These are phyloP conservation scores for Lathamus discolor DNA, from an alignment of 2,113 vertebrate species.

Conservation along the genomic window DNA sequence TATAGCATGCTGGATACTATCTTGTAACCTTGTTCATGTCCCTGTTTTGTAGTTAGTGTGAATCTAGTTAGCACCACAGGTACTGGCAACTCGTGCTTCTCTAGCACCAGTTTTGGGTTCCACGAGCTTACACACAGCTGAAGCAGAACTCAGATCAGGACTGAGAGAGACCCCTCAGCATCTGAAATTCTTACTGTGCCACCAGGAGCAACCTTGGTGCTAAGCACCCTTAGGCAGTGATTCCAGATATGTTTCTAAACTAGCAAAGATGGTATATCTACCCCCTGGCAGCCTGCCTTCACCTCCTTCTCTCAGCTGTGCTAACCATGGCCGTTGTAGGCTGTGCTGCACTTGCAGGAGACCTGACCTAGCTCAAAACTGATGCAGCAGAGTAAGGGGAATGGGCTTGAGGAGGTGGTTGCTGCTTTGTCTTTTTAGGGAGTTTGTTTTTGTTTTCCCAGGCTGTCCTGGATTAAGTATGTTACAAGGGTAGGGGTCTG, in stretches of 20 bases:
- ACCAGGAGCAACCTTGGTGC: neutral
- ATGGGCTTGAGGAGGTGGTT: rapidly evolving
- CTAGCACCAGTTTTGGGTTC: neutral
- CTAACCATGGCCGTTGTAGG: neutral
- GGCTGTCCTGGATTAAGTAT: neutral
- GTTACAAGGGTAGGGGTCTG: neutral
- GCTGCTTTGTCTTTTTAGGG: neutral
- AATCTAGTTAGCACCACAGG: neutral
- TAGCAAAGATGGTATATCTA: neutral
- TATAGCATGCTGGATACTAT: rapidly evolving
- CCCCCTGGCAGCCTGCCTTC: neutral
- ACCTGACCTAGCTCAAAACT: neutral
- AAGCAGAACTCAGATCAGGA: neutral
- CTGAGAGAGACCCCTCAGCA: neutral
- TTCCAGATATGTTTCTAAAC: neutral
- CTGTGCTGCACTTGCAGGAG: neutral
- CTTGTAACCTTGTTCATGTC: rapidly evolving
- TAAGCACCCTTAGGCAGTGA: neutral
- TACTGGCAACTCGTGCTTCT: neutral
- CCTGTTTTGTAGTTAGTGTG: neutral
- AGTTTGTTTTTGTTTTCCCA: neutral
- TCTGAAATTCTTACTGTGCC: neutral
- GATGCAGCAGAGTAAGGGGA: neutral
- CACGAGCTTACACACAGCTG: neutral
- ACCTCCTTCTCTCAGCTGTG: neutral